Conservation (phyloP, 1,140 invertebrate species). For the Paracyclopina nana region DNA sequence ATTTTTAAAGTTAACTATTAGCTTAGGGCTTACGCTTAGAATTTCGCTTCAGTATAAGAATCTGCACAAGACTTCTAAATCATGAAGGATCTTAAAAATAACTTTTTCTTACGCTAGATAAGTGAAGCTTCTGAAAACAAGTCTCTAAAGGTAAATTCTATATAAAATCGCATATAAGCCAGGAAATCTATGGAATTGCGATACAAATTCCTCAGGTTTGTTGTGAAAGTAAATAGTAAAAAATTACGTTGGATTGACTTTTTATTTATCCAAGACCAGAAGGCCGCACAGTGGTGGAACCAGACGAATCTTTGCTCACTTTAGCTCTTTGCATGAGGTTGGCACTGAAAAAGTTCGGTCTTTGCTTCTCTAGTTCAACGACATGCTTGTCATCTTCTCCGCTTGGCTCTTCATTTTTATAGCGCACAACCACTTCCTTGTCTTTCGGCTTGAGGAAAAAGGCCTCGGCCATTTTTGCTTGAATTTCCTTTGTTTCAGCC, state of each 20-base stretch:
- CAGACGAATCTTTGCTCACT: neutral
- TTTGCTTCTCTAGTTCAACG: neutral
- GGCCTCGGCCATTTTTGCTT: neutral
- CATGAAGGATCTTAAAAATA: no score
- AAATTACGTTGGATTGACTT: neutral
- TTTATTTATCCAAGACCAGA: slow-evolving; percentile 1
- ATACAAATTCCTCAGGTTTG: no score
- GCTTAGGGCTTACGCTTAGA: no score
- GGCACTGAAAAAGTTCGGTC: slow-evolving; percentile 6
- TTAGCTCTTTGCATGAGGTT: neutral
- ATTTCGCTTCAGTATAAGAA: no score
- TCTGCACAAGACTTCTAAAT: no score
- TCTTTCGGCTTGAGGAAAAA: neutral
- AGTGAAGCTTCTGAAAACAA: no score
- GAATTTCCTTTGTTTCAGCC: slow-evolving; percentile 2
- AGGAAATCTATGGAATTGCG: no score
- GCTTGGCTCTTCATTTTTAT: slow-evolving; percentile 1
- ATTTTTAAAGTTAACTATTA: no score
- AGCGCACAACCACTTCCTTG: neutral
- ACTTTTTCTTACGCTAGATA: no score
- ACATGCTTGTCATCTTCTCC: neutral
- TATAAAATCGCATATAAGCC: no score
- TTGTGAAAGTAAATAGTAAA: no score
- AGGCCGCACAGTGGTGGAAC: slow-evolving; percentile 6
- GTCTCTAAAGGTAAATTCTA: no score